These are phyloP conservation scores for Diorhabda carinulata DNA, from an alignment of 1,140 invertebrate species.

Conservation along the genomic window DNA sequence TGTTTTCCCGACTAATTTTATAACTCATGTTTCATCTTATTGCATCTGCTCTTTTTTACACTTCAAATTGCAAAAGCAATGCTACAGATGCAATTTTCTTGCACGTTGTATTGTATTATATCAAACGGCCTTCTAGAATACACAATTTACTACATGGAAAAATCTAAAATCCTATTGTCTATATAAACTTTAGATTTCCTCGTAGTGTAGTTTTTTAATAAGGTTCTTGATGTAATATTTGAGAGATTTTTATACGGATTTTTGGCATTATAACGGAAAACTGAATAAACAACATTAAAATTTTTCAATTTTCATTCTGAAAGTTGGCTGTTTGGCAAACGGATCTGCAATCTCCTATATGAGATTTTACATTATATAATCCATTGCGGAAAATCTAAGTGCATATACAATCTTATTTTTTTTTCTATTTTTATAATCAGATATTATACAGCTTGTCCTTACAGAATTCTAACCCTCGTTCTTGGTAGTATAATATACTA, in stretches of 20 bases:
- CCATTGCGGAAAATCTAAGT: neutral
- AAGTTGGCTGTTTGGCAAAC: slow-evolving; percentile 1
- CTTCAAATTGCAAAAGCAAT: no score
- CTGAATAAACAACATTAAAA: neutral
- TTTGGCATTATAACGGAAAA: neutral
- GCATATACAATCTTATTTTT: neutral
- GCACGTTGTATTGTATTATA: no score
- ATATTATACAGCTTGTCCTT: neutral
- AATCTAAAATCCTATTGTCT: no score
- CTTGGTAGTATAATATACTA: neutral
- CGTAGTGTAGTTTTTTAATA: neutral
- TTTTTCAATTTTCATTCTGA: neutral
- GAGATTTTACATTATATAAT: neutral
- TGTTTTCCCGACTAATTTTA: no score
- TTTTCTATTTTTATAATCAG: neutral
- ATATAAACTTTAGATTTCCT: no score
- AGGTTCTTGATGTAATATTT: neutral
- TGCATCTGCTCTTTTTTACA: no score
- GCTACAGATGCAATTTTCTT: no score
- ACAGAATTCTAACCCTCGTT: neutral
- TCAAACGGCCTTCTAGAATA: no score
- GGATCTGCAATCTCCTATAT: neutral
- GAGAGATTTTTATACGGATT: neutral
- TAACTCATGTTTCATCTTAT: no score
- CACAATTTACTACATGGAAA: no score